phyloP scores from a whole-genome alignment of 2,888 invertebrate genomes.

The Gryllus longicercus region DNA sequence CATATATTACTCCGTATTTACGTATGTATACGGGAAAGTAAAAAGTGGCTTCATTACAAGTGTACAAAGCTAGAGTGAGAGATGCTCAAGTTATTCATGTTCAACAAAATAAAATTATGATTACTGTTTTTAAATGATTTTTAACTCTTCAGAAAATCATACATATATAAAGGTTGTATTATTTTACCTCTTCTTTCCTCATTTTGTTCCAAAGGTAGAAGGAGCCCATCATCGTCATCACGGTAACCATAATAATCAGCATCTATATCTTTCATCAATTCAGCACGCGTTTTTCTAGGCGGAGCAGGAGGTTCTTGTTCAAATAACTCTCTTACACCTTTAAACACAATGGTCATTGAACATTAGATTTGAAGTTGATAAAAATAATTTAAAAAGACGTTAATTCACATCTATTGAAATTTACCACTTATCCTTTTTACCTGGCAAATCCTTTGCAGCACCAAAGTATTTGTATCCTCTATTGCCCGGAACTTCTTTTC shows the following conservation, averaged over 20 bases:
- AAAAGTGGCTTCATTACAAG: too few species aligned
- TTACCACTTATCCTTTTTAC: conserved; percentile 44
- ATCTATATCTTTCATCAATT: conserved; percentile 96
- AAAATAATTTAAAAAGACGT: too few species aligned
- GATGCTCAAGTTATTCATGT: too few species aligned
- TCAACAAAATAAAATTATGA: too few species aligned
- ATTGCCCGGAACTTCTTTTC: conserved; percentile 95
- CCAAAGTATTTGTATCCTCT: conserved; percentile 99
- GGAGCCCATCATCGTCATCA: conserved; percentile 96
- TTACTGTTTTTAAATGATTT: too few species aligned
- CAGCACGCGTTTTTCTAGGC: conserved; percentile 87
- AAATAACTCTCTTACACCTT: conserved; percentile 92
- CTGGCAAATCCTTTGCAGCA: conserved; percentile 95
- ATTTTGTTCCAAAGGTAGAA: conserved; percentile 80
- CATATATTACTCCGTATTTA: too few species aligned
- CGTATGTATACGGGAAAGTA: too few species aligned
- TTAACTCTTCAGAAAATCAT: too few species aligned
- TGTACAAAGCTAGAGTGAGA: too few species aligned
- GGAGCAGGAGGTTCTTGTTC: conserved; percentile 92
- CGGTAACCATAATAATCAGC: conserved; percentile 98
- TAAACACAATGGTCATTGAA: conserved; percentile 6
- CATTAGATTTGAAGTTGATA: too few species aligned
- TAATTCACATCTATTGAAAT: too few species aligned
- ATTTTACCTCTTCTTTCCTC: conserved; percentile 67
- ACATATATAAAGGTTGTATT: neutral